Evolutionary conservation across 2,113 vertebrate species (phyloP).

Genomic region (Oryzias celebensis): DNA sequence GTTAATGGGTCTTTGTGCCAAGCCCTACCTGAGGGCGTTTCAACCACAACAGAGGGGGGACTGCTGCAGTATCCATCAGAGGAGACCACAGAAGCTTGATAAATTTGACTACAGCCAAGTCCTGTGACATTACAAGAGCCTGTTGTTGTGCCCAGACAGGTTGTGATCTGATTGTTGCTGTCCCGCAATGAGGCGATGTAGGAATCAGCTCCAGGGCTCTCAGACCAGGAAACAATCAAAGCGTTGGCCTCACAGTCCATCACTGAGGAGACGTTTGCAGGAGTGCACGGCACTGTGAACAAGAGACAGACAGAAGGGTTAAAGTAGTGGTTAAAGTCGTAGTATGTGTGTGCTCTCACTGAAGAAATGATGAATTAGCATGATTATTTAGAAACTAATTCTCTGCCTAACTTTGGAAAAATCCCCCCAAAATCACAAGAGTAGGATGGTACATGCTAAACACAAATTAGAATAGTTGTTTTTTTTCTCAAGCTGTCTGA

Average conservation of each 20-base stretch:
- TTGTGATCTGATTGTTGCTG: slow-evolving; percentile 55
- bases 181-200: slow-evolving; percentile 69
- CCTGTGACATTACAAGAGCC: slow-evolving; percentile 65
- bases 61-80: slow-evolving; percentile 75
- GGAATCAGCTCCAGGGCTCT: slow-evolving; percentile 65
- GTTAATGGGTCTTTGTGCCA: too few species aligned
- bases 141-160: slow-evolving; percentile 59
- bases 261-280: slow-evolving; percentile 42
- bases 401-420: too few species aligned
- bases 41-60: slow-evolving; percentile 31
- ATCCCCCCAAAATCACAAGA: too few species aligned
- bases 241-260: slow-evolving; percentile 58
- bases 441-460: too few species aligned
- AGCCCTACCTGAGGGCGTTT: slow-evolving; percentile 66
- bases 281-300: slow-evolving; percentile 72
- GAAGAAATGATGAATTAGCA: too few species aligned
- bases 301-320: background rate
- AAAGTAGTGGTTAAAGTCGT: too few species aligned
- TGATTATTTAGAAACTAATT: too few species aligned
- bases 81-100: slow-evolving; percentile 68
- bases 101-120: slow-evolving; percentile 72
- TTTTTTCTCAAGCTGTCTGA: background rate
- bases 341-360: too few species aligned
- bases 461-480: background rate
- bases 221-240: slow-evolving; percentile 68